phyloP scores from a whole-genome alignment of 2,113 vertebrate species.

The Spheniscus mendiculus region DNA sequence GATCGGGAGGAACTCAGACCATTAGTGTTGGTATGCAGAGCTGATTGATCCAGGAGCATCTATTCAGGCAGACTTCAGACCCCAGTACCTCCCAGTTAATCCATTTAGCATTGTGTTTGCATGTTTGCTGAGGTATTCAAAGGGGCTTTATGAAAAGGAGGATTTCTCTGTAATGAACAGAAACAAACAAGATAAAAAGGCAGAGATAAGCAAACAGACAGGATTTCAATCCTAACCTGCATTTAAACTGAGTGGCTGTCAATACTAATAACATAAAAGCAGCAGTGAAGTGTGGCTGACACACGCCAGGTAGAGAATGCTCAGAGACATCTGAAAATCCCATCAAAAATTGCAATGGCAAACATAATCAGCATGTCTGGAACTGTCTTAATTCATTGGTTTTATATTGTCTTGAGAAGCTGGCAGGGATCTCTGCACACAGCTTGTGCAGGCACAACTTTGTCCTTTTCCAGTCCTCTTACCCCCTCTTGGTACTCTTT shows the following conservation, averaged over 20 bases:
- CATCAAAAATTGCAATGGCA: constrained; percentile 18
- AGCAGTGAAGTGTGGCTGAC: constrained; percentile 53
- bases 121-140: constrained; percentile 34
- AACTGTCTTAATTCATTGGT: constrained; percentile 39
- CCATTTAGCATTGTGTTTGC: constrained; percentile 26
- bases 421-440: not conserved
- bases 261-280: constrained; percentile 62
- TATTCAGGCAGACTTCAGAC: not conserved
- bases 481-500: not conserved
- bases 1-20: not conserved
- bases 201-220: constrained; percentile 56
- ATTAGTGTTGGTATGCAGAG: not conserved
- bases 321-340: constrained; percentile 55
- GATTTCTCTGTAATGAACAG: constrained; percentile 40
- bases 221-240: constrained; percentile 60
- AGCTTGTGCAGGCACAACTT: not conserved
- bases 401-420: not conserved
- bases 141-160: constrained; percentile 38
- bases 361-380: constrained; percentile 40
- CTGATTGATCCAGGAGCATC: not conserved
- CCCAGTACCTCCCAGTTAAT: constrained; percentile 11
- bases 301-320: not conserved
- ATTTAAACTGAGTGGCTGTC: constrained; percentile 62
- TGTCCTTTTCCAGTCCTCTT: not conserved
- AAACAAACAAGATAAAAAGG: constrained; percentile 65